phyloP scores from a whole-genome alignment of 2,797 vertebrate species.

The Sandelia bainsii region DNA sequence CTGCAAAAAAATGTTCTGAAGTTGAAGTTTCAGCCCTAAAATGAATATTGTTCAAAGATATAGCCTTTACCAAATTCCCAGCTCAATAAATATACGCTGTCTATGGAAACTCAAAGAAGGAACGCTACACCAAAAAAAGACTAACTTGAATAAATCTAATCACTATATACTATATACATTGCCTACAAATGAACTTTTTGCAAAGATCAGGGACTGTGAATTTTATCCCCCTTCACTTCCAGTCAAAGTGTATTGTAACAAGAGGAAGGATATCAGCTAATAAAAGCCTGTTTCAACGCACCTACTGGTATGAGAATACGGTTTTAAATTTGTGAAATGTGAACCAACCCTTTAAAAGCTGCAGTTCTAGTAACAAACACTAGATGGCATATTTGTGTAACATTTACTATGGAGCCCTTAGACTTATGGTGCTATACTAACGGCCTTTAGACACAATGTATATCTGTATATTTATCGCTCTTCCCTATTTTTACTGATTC shows the following conservation, averaged over 20 bases:
- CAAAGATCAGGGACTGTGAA: not conserved
- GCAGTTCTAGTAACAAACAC: slow-evolving; percentile 64
- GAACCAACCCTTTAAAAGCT: slow-evolving; percentile 33
- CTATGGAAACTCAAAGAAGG: not conserved
- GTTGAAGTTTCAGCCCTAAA: too few relatives aligned
- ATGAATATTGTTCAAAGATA: too few relatives aligned
- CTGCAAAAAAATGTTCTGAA: not conserved
- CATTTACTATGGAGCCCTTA: slow-evolving; percentile 17
- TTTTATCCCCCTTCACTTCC: not conserved
- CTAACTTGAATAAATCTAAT: too few relatives aligned
- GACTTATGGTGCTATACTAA: slow-evolving; percentile 4
- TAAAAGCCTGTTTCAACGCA: slow-evolving; percentile 1
- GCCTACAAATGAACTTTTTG: not conserved
- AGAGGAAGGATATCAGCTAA: slow-evolving; percentile 11
- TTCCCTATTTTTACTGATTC: too few relatives aligned
- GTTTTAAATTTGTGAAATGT: not conserved
- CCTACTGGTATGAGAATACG: not conserved
- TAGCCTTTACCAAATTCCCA: too few relatives aligned
- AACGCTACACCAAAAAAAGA: not conserved
- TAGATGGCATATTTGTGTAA: slow-evolving; percentile 68
- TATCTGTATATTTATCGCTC: too few relatives aligned
- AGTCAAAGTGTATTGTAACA: not conserved
- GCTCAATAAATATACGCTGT: not conserved
- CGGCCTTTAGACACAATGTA: not conserved
- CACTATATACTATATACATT: too few relatives aligned